phyloP scores from a whole-genome alignment of 2,797 vertebrate genomes.

The Enteromius anoplus region DNA sequence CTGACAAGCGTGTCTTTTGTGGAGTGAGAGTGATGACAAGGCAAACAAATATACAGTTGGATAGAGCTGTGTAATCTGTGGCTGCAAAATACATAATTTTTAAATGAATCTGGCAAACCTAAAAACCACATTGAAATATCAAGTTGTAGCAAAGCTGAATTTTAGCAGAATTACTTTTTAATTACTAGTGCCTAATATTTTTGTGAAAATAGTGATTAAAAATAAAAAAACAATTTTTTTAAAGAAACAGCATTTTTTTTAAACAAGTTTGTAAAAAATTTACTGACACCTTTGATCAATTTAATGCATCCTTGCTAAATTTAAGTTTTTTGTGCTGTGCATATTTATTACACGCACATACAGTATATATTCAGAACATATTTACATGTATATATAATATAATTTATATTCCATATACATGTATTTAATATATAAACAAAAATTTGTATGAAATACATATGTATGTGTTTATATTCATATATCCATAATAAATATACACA shows the following conservation, averaged over 20 bases:
- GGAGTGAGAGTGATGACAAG: neutral
- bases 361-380: no score
- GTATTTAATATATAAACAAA: no score
- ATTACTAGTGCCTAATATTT: neutral
- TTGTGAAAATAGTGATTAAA: neutral
- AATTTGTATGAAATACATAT: no score
- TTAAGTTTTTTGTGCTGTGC: neutral
- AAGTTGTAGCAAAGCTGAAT: neutral
- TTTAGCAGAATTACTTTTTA: neutral
- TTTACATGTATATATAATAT: no score
- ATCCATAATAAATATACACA: no score
- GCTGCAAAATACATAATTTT: constrained; percentile 12
- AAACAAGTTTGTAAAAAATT: neutral
- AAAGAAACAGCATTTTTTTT: neutral
- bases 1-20: constrained; percentile 2
- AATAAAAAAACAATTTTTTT: no score
- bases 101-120: no score
- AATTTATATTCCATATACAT: no score
- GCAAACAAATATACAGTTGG: neutral
- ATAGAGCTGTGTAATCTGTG: neutral
- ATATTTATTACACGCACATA: no score
- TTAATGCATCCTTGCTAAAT: neutral
- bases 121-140: neutral
- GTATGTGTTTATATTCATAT: no score
- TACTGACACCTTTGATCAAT: neutral